Evolutionary conservation across 2,113 vertebrate genomes (phyloP).

Genomic region (Vicugna pacos): DNA sequence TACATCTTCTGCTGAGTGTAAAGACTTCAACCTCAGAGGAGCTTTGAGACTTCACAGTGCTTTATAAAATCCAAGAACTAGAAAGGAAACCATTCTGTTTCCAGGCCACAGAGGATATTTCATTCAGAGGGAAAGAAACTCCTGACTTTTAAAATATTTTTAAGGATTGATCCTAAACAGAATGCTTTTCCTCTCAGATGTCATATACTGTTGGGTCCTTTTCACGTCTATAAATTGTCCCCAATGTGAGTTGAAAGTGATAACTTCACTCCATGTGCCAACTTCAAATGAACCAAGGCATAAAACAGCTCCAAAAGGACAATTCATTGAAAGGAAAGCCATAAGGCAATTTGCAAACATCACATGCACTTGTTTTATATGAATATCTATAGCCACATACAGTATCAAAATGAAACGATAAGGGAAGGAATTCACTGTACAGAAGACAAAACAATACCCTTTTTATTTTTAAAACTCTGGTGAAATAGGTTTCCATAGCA

Average conservation of each 20-base stretch:
- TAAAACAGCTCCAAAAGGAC: neutral
- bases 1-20: neutral
- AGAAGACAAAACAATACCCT: slow-evolving; percentile 88
- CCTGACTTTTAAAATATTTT: rapidly evolving
- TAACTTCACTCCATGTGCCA: neutral
- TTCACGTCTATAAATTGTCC: neutral
- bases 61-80: neutral
- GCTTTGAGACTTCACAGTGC: neutral
- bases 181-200: neutral
- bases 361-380: slow-evolving; percentile 12
- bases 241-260: neutral
- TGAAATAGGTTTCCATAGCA: slow-evolving; percentile 89
- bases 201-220: rapidly evolving
- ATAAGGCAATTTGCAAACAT: neutral
- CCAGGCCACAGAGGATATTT: rapidly evolving
- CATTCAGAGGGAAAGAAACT: neutral
- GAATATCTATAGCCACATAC: neutral
- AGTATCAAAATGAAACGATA: slow-evolving; percentile 57
- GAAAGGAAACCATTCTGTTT: neutral
- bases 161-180: neutral
- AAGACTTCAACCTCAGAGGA: neutral
- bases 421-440: slow-evolving; percentile 80
- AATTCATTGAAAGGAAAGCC: neutral
- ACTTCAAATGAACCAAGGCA: slow-evolving; percentile 2
- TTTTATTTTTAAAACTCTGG: slow-evolving; percentile 91